A percentile compares a stretch with the other conserved stretches of the same genome.
Evolutionary conservation across 30 jellyfish, hydroid and myxozoan genomes (phyloP).

Genomic region (Hydra vulgaris): DNA sequence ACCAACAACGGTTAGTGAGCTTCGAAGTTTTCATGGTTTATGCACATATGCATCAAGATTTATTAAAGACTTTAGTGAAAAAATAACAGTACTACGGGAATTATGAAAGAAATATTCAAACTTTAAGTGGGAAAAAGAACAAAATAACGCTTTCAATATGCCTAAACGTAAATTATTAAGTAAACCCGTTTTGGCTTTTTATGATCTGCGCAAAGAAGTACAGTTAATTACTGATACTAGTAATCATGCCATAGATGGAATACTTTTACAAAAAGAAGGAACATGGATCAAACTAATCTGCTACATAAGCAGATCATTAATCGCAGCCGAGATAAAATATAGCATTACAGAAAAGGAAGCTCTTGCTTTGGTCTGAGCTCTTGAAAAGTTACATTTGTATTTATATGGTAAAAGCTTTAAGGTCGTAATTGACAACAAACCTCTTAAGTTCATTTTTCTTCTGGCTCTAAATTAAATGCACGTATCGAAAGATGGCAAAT

Average conservation of each 20-base stretch:
- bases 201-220: conserved; percentile 7
- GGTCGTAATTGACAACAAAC: background rate
- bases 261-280: conserved; percentile 14
- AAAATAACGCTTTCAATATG: conserved; percentile 9
- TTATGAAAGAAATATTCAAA: background rate
- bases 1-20: conserved; percentile 23
- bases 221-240: conserved; percentile 23
- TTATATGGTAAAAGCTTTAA: background rate
- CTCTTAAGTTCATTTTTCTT: conserved; percentile 7
- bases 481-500: conserved; percentile 18
- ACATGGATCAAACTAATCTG: background rate
- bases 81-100: conserved; percentile 19
- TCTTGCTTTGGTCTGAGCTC: conserved; percentile 12
- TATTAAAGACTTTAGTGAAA: too few species aligned
- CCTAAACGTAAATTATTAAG: background rate
- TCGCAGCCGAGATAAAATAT: conserved; percentile 25
- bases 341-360: conserved; percentile 20
- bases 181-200: background rate
- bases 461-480: conserved; percentile 12
- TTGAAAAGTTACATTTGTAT: conserved; percentile 11
- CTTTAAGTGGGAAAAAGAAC: conserved; percentile 6
- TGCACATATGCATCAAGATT: conserved; percentile 27
- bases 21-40: conserved; percentile 14
- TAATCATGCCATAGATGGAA: conserved; percentile 14
- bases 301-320: conserved; percentile 6